phyloP scores from a whole-genome alignment of 2,888 invertebrate genomes.

The Dendrolimus pini region DNA sequence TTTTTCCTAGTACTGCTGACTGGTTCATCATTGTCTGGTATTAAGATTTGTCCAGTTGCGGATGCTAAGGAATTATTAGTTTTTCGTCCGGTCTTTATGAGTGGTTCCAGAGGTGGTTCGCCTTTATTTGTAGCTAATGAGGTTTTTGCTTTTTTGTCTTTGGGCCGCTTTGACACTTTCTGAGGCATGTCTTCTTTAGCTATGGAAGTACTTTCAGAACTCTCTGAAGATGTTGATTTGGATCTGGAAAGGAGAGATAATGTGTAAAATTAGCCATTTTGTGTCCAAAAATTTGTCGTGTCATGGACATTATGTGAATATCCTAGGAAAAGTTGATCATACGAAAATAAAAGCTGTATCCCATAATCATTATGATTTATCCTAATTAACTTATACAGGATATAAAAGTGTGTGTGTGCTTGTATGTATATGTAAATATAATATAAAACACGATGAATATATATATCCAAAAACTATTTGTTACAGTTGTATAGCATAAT shows the following conservation, averaged over 20 bases:
- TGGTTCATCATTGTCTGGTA: conserved; percentile 73
- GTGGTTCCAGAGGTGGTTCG: conserved; percentile 55
- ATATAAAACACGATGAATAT: too few species aligned
- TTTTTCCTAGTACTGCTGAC: conserved; percentile 72
- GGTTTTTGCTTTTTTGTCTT: conserved; percentile 53
- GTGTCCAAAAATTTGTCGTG: too few species aligned
- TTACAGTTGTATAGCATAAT: too few species aligned
- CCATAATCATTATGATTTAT: too few species aligned
- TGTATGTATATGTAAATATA: too few species aligned
- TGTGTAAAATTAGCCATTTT: too few species aligned
- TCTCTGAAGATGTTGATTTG: conserved; percentile 49
- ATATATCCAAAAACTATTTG: too few species aligned
- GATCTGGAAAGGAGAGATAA: conserved; percentile 29
- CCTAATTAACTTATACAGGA: too few species aligned
- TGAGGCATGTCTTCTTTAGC: conserved; percentile 58
- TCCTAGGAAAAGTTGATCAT: too few species aligned
- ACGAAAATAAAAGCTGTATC: too few species aligned
- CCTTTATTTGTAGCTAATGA: conserved; percentile 51
- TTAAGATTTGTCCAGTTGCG: conserved; percentile 89
- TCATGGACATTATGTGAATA: too few species aligned
- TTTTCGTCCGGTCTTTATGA: conserved; percentile 80
- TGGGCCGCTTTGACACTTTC: conserved; percentile 45
- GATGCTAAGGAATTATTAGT: conserved; percentile 92
- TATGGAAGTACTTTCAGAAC: conserved; percentile 45
- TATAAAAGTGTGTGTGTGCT: too few species aligned